A percentile compares a stretch with the other conserved stretches of the same genome.
Conservation (phyloP, 2,888 invertebrate species). For the Pinctada fucata region DNA sequence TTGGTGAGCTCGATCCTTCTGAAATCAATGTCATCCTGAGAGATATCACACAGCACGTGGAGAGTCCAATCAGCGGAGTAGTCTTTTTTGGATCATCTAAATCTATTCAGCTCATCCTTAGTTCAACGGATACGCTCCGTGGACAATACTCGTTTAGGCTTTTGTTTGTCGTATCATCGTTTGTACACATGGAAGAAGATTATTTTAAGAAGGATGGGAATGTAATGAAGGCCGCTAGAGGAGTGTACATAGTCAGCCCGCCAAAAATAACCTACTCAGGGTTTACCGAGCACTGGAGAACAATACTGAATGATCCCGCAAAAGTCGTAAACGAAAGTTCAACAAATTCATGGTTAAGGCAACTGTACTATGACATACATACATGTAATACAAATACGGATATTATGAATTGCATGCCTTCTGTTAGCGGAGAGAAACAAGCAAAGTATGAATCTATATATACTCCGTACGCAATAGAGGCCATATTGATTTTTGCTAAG, state of each 20-base stretch:
- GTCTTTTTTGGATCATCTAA: slow-evolving; percentile 18
- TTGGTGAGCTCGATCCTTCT: neutral
- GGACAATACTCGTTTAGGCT: neutral
- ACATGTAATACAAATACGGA: slow-evolving; percentile 18
- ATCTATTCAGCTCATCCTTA: neutral
- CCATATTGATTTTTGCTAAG: slow-evolving; percentile 41
- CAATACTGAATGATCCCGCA: slow-evolving; percentile 27
- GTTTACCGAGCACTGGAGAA: slow-evolving; percentile 40
- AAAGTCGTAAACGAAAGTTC: slow-evolving; percentile 12
- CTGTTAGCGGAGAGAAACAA: neutral
- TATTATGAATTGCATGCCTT: neutral
- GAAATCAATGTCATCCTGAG: slow-evolving; percentile 3
- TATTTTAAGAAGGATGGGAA: neutral
- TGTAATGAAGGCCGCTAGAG: slow-evolving; percentile 9
- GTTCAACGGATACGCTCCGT: slow-evolving; percentile 8
- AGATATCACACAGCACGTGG: neutral
- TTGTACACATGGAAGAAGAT: neutral
- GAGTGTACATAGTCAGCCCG: slow-evolving; percentile 11
- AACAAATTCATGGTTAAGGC: slow-evolving; percentile 38
- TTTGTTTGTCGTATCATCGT: slow-evolving; percentile 29
- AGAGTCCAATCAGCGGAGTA: slow-evolving; percentile 28
- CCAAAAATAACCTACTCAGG: slow-evolving; percentile 1
- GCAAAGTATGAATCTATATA: slow-evolving; percentile 6
- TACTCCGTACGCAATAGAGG: slow-evolving; percentile 44
- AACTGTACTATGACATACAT: slow-evolving; percentile 9